phyloP scores from a whole-genome alignment of 2,797 vertebrate species.

The Sebastes oblongus region DNA sequence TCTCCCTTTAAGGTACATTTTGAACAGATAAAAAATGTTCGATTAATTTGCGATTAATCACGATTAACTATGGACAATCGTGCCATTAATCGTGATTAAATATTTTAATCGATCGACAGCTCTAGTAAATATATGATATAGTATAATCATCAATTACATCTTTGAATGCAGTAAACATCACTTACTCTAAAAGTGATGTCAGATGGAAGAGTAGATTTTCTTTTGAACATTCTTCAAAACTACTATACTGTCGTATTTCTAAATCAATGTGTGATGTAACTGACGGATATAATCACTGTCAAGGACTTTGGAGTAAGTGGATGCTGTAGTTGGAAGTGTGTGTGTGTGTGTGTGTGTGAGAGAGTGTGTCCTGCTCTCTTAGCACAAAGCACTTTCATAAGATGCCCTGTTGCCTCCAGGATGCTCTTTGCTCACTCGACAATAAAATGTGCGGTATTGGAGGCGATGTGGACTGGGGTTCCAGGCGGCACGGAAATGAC shows the following conservation, averaged over 20 bases:
- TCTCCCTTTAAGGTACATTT: too few species aligned
- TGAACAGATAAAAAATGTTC: too few species aligned
- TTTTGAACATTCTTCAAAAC: not conserved
- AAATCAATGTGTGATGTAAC: not conserved
- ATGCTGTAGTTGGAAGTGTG: not conserved
- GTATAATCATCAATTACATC: not conserved
- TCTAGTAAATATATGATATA: not conserved
- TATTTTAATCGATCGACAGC: too few species aligned
- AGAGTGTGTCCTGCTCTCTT: constrained; percentile 34
- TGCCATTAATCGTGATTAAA: too few species aligned
- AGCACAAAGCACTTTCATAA: constrained; percentile 63
- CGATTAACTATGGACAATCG: too few species aligned
- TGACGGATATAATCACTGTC: not conserved
- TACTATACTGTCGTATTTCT: not conserved
- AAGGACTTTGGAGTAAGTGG: not conserved
- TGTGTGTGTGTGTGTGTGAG: not conserved
- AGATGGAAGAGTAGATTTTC: not conserved
- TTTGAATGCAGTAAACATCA: not conserved
- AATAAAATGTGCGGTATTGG: constrained; percentile 56
- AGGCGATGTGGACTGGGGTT: constrained; percentile 52
- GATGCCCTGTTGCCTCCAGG: constrained; percentile 61
- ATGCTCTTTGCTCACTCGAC: constrained; percentile 76
- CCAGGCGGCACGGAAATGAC: constrained; percentile 44
- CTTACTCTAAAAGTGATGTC: not conserved
- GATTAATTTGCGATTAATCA: too few species aligned